Conservation (phyloP, 2,888 invertebrate species). For the Drosophila hamatofila region DNA sequence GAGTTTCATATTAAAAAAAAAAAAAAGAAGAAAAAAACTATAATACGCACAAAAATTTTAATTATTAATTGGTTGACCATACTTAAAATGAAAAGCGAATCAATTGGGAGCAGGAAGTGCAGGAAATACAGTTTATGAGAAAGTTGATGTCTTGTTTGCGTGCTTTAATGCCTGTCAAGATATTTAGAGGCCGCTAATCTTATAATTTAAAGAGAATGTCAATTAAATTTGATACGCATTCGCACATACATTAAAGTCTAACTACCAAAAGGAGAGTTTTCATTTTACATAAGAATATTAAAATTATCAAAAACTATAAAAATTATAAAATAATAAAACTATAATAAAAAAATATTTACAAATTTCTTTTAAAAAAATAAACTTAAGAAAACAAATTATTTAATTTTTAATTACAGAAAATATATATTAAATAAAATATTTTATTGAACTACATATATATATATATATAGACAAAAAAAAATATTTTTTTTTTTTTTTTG, state of each 20-base stretch:
- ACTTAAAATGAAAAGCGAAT: conserved; percentile 12
- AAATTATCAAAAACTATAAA: background rate
- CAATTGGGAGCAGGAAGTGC: conserved; percentile 35
- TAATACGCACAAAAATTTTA: conserved; percentile 31
- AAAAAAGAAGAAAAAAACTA: background rate
- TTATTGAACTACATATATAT: background rate
- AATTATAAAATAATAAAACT: background rate
- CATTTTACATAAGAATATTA: background rate
- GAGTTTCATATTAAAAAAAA: conserved; percentile 12
- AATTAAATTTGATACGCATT: background rate
- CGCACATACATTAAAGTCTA: background rate
- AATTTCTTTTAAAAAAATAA: too few relatives aligned
- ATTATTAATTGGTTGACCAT: conserved; percentile 43
- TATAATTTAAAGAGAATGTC: background rate
- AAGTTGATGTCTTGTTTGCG: conserved; percentile 19
- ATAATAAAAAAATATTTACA: background rate
- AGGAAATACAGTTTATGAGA: conserved; percentile 28
- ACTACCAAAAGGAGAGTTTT: too few relatives aligned
- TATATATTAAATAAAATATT: background rate
- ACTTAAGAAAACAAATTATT: too few relatives aligned
- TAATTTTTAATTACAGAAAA: too few relatives aligned
- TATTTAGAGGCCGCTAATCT: background rate
- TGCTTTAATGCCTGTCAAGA: background rate
- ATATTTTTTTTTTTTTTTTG: too few relatives aligned
- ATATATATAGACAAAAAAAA: too few relatives aligned